These are phyloP conservation scores for Hydroisotoma schaefferi DNA, from an alignment of 2,888 invertebrate genomes.

Conservation along the genomic window DNA sequence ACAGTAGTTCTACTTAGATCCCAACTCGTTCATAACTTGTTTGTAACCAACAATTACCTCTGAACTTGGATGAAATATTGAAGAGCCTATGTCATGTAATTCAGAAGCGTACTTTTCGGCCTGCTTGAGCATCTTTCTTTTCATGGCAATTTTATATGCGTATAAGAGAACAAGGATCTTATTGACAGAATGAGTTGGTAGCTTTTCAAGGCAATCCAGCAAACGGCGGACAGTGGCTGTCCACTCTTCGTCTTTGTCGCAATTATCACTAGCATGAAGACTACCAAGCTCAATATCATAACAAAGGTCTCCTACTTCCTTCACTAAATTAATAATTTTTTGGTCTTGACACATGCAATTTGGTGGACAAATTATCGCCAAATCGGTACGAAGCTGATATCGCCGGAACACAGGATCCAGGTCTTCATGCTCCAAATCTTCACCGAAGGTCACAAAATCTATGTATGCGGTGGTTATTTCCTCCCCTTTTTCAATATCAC, in stretches of 20 bases:
- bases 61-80: neutral
- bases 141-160: constrained; percentile 6
- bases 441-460: neutral
- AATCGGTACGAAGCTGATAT: too few species aligned
- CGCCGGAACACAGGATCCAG: too few species aligned
- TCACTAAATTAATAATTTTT: neutral
- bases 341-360: constrained; percentile 13
- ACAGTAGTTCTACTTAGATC: too few species aligned
- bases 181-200: neutral
- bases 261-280: too few species aligned
- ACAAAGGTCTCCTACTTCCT: neutral
- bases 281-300: neutral
- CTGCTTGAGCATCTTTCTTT: neutral
- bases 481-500: constrained; percentile 10
- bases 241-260: too few species aligned
- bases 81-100: neutral
- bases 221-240: neutral
- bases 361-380: constrained; percentile 10
- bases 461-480: constrained; percentile 4
- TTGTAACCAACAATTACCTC: too few species aligned
- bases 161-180: neutral
- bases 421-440: too few species aligned
- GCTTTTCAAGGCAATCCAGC: neutral
- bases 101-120: neutral
- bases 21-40: too few species aligned